These are phyloP conservation scores for Carduelis carduelis DNA, from an alignment of 2,797 vertebrate genomes.

Conservation along the genomic window DNA sequence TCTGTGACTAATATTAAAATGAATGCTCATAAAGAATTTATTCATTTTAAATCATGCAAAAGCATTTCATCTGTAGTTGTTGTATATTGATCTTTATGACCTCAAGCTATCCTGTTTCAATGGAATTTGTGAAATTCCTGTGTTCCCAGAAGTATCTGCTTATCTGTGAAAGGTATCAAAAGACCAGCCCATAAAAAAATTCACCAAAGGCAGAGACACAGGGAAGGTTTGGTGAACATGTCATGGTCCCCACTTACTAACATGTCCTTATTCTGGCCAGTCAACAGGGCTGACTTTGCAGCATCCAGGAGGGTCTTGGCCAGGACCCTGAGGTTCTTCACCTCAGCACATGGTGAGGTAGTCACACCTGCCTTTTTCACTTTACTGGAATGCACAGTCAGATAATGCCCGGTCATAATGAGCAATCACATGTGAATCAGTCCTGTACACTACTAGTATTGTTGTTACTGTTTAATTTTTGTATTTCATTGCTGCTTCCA, in stretches of 20 bases:
- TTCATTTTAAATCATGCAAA: background rate
- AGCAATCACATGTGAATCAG: background rate
- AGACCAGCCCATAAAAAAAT: background rate
- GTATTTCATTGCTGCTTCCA: background rate
- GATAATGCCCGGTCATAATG: rapidly evolving
- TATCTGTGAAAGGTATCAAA: background rate
- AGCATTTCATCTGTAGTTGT: background rate
- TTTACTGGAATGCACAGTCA: background rate
- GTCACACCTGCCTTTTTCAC: background rate
- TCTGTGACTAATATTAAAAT: background rate
- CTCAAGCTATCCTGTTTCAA: background rate
- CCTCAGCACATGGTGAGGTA: background rate
- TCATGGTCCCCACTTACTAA: background rate
- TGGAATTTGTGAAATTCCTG: background rate
- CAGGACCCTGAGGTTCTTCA: background rate
- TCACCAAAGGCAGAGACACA: background rate
- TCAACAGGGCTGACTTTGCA: background rate
- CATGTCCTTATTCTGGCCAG: background rate
- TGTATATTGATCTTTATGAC: background rate
- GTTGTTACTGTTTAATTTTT: background rate
- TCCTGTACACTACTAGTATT: too few species aligned
- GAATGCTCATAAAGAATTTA: background rate
- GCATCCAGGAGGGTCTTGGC: background rate
- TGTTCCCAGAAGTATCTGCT: background rate
- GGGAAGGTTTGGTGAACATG: background rate